A percentile compares a stretch with the other conserved stretches of the same genome.
phyloP scores from a whole-genome alignment of 2,888 invertebrate species.

The Ophion slaviceki region DNA sequence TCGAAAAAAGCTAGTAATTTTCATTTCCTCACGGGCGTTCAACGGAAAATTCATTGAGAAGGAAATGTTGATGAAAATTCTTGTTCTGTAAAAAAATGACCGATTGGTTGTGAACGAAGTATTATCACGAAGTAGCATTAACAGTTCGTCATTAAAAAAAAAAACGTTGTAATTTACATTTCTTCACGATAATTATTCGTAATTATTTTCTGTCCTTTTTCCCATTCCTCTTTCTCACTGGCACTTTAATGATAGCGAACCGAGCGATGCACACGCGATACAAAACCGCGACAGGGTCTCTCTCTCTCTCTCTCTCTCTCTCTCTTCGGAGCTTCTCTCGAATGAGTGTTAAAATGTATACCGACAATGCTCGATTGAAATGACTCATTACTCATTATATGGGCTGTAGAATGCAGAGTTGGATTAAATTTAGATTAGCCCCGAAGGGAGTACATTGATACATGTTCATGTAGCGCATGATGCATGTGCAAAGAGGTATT shows the following conservation, averaged over 20 bases:
- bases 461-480: background rate
- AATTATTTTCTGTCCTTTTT: conserved; percentile 15
- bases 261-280: conserved; percentile 36
- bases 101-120: conserved; percentile 6
- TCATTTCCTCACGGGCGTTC: background rate
- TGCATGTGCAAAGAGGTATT: conserved; percentile 10
- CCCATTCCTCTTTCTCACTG: conserved; percentile 10
- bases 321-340: background rate
- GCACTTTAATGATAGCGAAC: conserved; percentile 9
- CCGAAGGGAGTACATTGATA: conserved; percentile 17
- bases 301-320: background rate
- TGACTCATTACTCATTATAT: conserved; percentile 51
- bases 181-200: conserved; percentile 27
- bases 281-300: conserved; percentile 29
- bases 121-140: conserved; percentile 28
- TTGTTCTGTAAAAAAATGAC: background rate
- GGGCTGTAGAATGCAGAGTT: conserved; percentile 34
- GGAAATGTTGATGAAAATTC: conserved; percentile 11
- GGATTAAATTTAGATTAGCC: conserved; percentile 57
- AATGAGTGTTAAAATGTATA: conserved; percentile 39
- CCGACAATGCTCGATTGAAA: conserved; percentile 45
- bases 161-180: conserved; percentile 26
- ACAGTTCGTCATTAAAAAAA: background rate
- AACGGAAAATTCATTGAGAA: background rate
- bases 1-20: conserved; percentile 2